Evolutionary conservation across 2,797 vertebrate genomes (phyloP), one percentile per base, ranked within the genome.

Genomic region (Callimico goeldii): DNA sequence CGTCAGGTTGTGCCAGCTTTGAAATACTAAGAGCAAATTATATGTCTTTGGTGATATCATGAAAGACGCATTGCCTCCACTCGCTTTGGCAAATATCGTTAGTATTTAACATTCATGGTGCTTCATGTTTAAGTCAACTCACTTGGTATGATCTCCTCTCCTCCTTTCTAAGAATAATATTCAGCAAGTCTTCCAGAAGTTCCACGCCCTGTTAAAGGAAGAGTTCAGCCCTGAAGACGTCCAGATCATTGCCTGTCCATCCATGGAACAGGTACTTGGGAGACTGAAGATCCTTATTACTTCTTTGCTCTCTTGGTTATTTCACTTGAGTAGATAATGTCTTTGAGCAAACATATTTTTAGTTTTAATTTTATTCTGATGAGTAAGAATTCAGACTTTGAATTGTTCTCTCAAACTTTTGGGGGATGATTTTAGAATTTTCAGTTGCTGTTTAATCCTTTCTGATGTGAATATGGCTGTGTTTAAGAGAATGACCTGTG

Each of bases 151-250:
- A 96, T 91, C 81, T 95, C 91, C 75, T 95, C 81, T 95, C 88
- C 13, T 97, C 61, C 22, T 97, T 97, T 97, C 70, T 98, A 97
- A 99, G 99, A 99, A 99, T 98, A 99, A 99, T 97, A 99, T 99
- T 98, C 99, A 99, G 98, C 99, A 99, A 98, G 99, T 99, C 95
- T 99, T 99, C 98, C 99, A 99, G 99, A 99, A 99, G 98, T 98
- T 99, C 82, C 99, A 99, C 24, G 94, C 98, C 87, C 98, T 99
- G 96, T 98, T 99, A 97, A 99, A 99, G 98, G 99, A 99, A 97
- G 99, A 99, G 97, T 99, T 99, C 98, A 99, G 98, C 91, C 98
- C 99, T 83, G 99, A 99, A 97, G 99, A 99, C 98, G 98, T 99
- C 97, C 99, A 99, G 98, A 99, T 99, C 97, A 99, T 99, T 87